Percentiles rank a stretch among this genome's conserved stretches.
Conservation (phyloP, 1,140 invertebrate genomes). For the Zaprionus africanus region DNA sequence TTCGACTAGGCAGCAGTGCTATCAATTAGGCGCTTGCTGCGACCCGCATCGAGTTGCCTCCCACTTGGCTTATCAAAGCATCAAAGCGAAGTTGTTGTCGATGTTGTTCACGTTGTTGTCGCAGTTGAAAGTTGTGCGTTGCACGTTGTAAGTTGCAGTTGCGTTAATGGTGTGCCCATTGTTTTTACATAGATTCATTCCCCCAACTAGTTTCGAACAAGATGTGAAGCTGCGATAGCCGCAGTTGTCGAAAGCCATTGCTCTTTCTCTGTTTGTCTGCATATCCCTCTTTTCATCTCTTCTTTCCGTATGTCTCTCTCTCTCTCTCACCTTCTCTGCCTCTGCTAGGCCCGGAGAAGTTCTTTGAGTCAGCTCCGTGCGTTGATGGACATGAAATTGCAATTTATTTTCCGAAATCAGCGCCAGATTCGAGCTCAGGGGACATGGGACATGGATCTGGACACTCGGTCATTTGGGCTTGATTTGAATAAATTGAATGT, state of each 20-base stretch:
- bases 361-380: constrained; percentile 38
- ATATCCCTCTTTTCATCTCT: not conserved
- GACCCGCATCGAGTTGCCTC: constrained; percentile 59
- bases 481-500: constrained; percentile 82
- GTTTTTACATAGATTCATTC: constrained; percentile 56
- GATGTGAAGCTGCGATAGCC: constrained; percentile 59
- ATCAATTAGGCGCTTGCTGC: constrained; percentile 64
- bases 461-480: constrained; percentile 56
- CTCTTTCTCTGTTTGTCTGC: not conserved
- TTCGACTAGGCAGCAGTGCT: constrained; percentile 26
- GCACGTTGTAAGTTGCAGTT: constrained; percentile 43
- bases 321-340: not conserved
- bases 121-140: constrained; percentile 38
- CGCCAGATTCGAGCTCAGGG: constrained; percentile 47
- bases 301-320: no score
- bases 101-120: constrained; percentile 22
- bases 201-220: constrained; percentile 34
- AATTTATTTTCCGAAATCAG: constrained; percentile 77
- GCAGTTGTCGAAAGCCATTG: constrained; percentile 32
- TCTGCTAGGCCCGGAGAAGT: not conserved
- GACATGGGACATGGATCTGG: constrained; percentile 23
- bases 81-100: constrained; percentile 46
- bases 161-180: constrained; percentile 63
- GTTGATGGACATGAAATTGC: constrained; percentile 81
- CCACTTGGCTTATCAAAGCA: constrained; percentile 65